Conservation (phyloP, 2,888 invertebrate species). For the Cacoxenus indagator region DNA sequence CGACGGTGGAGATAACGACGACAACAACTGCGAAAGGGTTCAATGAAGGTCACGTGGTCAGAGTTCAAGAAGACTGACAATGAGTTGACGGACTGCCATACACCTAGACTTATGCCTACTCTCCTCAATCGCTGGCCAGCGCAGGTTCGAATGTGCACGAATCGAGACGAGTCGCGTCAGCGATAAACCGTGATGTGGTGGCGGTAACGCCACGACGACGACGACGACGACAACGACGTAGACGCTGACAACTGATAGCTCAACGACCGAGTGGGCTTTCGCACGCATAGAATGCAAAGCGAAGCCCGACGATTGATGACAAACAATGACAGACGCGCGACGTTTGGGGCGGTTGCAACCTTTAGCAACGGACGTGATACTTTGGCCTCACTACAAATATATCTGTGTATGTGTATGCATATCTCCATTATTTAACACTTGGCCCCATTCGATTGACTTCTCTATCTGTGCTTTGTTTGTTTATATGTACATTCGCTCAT, state of each 20-base stretch:
- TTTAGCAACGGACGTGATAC: slow-evolving; percentile 42
- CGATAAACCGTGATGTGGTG: not conserved
- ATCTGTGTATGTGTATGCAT: slow-evolving; percentile 23
- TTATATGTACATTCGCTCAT: not conserved
- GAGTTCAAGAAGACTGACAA: slow-evolving; percentile 66
- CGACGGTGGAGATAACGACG: slow-evolving; percentile 13
- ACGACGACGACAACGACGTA: not conserved
- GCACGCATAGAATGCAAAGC: not conserved
- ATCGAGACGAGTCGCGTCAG: not conserved
- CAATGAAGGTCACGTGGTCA: slow-evolving; percentile 70
- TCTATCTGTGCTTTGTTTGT: not conserved
- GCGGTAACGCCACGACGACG: not conserved
- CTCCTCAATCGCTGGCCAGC: slow-evolving; percentile 38
- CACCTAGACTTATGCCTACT: slow-evolving; percentile 31
- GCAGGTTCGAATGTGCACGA: slow-evolving; percentile 38
- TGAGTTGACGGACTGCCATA: slow-evolving; percentile 35
- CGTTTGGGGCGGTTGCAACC: not conserved
- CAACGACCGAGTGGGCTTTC: not conserved
- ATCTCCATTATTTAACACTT: not conserved
- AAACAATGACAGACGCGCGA: no score
- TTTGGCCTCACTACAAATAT: slow-evolving; percentile 55
- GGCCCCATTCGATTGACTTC: not conserved
- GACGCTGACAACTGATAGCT: not conserved
- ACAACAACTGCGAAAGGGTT: slow-evolving; percentile 48
- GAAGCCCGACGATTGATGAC: no score